Evolutionary conservation across 2,113 vertebrate species (phyloP).

Genomic region (Proteles cristata): DNA sequence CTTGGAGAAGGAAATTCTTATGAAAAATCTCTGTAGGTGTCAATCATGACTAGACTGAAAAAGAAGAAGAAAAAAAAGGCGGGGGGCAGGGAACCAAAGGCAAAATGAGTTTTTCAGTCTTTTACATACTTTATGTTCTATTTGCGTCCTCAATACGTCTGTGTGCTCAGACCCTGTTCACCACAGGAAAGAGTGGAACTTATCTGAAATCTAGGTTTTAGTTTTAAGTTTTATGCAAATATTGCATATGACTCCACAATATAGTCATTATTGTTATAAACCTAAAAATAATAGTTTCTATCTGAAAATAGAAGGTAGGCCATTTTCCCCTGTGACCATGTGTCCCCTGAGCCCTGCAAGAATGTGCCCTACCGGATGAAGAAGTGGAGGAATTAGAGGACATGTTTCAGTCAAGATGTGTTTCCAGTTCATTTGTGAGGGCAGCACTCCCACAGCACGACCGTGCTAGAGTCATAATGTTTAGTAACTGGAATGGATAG

Average conservation of each 20-base stretch:
- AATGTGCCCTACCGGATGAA: not conserved
- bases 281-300: not conserved
- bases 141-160: not conserved
- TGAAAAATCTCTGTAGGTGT: not conserved
- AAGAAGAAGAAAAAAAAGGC: not conserved
- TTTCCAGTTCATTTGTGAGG: not conserved
- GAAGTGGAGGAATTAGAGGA: not conserved
- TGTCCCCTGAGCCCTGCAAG: fast-evolving
- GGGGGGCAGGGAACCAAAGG: not conserved
- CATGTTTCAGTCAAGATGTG: not conserved
- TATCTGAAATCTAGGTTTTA: not conserved
- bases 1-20: constrained; percentile 45
- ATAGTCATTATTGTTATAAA: not conserved
- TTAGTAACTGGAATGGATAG: not conserved
- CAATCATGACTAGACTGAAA: not conserved
- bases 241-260: not conserved
- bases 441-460: not conserved
- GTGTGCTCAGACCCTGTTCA: not conserved
- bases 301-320: not conserved
- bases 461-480: not conserved
- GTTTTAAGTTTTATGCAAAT: not conserved
- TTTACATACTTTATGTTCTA: not conserved
- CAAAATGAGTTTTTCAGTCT: not conserved
- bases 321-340: not conserved
- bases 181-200: not conserved